phyloP scores from a whole-genome alignment of 2,888 invertebrate genomes.

The Agonopterix alstromeriana region DNA sequence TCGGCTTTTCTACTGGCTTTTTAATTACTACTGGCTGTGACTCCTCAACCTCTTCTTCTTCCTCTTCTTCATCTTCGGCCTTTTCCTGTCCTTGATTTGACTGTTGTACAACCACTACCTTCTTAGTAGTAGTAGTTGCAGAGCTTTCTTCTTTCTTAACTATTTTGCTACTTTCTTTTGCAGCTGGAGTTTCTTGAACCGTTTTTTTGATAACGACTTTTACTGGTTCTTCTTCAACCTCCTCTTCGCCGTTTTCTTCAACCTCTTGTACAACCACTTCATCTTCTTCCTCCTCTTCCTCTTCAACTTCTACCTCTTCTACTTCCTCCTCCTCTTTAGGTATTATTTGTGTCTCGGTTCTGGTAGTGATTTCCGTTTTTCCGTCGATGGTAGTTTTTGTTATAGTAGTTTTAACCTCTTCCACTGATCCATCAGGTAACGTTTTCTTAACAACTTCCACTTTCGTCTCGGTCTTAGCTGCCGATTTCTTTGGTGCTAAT shows the following conservation, averaged over 20 bases:
- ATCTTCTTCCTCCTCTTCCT: constrained; percentile 34
- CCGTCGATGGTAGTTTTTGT: constrained; percentile 65
- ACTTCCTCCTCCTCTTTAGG: constrained; percentile 53
- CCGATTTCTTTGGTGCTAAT: constrained; percentile 54
- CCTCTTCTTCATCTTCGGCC: constrained; percentile 19
- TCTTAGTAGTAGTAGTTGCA: constrained; percentile 47
- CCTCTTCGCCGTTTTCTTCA: constrained; percentile 17
- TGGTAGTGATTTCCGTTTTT: constrained; percentile 58
- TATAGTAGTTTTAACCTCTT: constrained; percentile 63
- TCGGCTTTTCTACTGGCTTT: constrained; percentile 22
- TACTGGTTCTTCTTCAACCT: constrained; percentile 17
- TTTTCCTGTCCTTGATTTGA: background rate
- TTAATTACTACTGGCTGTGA: constrained; percentile 7
- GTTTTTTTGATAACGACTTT: constrained; percentile 17
- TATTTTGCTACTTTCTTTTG: constrained; percentile 31
- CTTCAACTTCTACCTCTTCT: constrained; percentile 40
- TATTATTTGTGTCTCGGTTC: constrained; percentile 57
- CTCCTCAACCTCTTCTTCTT: constrained; percentile 13
- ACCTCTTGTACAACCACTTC: constrained; percentile 18
- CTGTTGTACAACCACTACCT: constrained; percentile 46
- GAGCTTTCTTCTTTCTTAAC: constrained; percentile 50
- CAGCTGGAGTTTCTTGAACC: constrained; percentile 17
- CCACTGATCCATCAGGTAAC: constrained; percentile 55
- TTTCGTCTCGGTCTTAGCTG: constrained; percentile 62
- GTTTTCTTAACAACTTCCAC: constrained; percentile 57